Conservation (phyloP, 2,113 vertebrate species). For the Epinephelus cyanopodus region DNA sequence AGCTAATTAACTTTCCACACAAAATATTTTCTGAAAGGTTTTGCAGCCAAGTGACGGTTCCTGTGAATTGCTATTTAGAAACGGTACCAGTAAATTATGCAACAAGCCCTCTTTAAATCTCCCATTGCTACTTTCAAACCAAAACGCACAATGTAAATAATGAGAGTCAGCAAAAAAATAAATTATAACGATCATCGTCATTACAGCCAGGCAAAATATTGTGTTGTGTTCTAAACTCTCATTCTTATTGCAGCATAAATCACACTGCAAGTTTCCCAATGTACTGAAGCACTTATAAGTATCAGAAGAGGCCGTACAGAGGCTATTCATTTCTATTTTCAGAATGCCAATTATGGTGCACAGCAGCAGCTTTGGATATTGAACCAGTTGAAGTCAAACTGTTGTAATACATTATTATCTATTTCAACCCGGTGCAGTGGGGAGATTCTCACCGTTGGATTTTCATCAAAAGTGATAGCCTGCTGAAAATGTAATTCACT, state of each 20-base stretch:
- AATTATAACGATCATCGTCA: slow-evolving; percentile 25
- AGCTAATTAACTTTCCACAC: slow-evolving; percentile 74
- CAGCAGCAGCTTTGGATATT: slow-evolving; percentile 75
- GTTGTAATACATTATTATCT: slow-evolving; percentile 80
- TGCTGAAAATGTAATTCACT: slow-evolving; percentile 81
- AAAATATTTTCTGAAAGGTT: slow-evolving; percentile 29
- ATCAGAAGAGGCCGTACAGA: slow-evolving; percentile 49
- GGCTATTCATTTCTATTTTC: slow-evolving; percentile 77
- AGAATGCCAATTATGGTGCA: slow-evolving; percentile 74
- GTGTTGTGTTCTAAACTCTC: slow-evolving; percentile 22
- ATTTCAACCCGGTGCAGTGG: slow-evolving; percentile 66
- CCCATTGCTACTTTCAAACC: slow-evolving; percentile 19
- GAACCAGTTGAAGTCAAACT: slow-evolving; percentile 77
- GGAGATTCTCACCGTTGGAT: slow-evolving; percentile 76
- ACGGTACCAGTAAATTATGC: slow-evolving; percentile 27
- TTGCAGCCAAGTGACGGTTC: slow-evolving; percentile 41
- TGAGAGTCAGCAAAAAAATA: slow-evolving; percentile 34
- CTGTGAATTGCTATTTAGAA: slow-evolving; percentile 20
- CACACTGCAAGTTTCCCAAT: slow-evolving; percentile 34
- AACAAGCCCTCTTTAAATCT: slow-evolving; percentile 28
- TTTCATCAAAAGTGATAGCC: slow-evolving; percentile 79
- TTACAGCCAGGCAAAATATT: slow-evolving; percentile 41
- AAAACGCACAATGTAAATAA: slow-evolving; percentile 21
- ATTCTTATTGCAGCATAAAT: slow-evolving; percentile 46
- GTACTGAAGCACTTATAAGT: slow-evolving; percentile 48